A percentile compares a stretch with the other conserved stretches of the same genome.
Evolutionary conservation across 2,797 vertebrate species (phyloP).

Genomic region (Adelosebastes latens): DNA sequence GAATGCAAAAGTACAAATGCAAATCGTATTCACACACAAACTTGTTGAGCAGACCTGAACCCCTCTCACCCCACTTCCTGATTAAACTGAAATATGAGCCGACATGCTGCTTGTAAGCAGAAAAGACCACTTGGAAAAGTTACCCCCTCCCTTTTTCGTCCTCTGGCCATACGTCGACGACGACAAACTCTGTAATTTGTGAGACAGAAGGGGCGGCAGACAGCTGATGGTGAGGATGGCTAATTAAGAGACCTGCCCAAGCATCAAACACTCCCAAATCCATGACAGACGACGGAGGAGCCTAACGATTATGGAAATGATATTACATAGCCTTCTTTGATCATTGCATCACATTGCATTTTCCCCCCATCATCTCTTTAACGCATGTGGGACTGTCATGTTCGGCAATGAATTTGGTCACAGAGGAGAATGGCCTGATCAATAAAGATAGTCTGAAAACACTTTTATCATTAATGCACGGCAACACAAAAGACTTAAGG

Average conservation of each 20-base stretch:
- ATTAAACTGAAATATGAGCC: conserved; percentile 48
- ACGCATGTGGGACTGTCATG: conserved; percentile 76
- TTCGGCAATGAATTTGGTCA: conserved; percentile 76
- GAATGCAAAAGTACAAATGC: background rate
- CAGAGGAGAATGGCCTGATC: conserved; percentile 79
- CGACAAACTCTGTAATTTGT: conserved; percentile 73
- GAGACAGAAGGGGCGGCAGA: conserved; percentile 73
- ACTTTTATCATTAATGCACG: conserved; percentile 72
- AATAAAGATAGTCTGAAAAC: conserved; percentile 78
- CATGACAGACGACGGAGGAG: conserved; percentile 78
- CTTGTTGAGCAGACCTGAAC: conserved; percentile 49
- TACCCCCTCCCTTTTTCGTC: conserved; percentile 32
- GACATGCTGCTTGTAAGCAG: conserved; percentile 49
- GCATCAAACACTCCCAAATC: conserved; percentile 80
- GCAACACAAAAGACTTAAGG: conserved; percentile 74
- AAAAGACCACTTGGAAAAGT: conserved; percentile 54
- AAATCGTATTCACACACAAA: conserved; percentile 17
- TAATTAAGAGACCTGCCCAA: conserved; percentile 85
- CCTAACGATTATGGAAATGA: conserved; percentile 84
- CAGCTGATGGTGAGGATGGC: conserved; percentile 77
- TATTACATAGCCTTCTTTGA: conserved; percentile 84
- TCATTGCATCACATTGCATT: conserved; percentile 86
- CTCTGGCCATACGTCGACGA: conserved; percentile 57
- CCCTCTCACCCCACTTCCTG: background rate
- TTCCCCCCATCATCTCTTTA: conserved; percentile 70